Evolutionary conservation across 1,140 invertebrate species (phyloP), one percentile per base, ranked within the genome.

Genomic region (Panulirus ornatus): DNA sequence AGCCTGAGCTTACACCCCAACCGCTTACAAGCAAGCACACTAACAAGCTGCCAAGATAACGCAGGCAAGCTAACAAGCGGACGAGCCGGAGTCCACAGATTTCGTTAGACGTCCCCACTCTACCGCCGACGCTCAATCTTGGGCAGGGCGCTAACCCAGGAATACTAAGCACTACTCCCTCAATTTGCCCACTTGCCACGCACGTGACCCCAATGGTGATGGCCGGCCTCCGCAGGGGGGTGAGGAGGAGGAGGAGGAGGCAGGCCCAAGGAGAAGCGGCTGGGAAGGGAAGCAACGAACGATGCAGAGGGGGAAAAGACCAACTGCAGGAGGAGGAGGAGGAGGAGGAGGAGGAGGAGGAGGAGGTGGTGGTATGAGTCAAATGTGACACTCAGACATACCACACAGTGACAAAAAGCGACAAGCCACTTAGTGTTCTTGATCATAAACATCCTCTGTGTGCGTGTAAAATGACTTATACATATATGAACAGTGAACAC

Each of bases 151-250:
- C 42, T 9, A 8, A 70, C 44, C 44, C 2, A 19, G 9, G 71
- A 75, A 85, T 85, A 85, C 84, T 85, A 75, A 85, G 38, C 70
- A 51, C 42, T 9, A 36, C 84, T 51, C 84, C 70, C 84, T 75
- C 84, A 85, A 85, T 85, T 85, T 85, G 44, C 84, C 84, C 84
- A 85, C 71, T 85, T 75, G 84, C 70, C 47, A 36, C 27, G 27
- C 30, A 76, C 84, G 84, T 85, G 84, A 85, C 84, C 27, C 27
- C 70, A 19, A 14, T 85, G 34, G 27, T n/a, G 71, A 85, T 75
- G 70, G 30, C 42, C 36, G 38, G 1, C 40, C 27, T 44, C 36
- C 19, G 83, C 8, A 3, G 30, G 83, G 82, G 38, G 82, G 40
- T 40, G 22, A 22, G 42, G 75, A 51, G n/a, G n/a, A 22, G 44